Conservation (phyloP, 2,113 vertebrate species). For the Malurus melanocephalus region DNA sequence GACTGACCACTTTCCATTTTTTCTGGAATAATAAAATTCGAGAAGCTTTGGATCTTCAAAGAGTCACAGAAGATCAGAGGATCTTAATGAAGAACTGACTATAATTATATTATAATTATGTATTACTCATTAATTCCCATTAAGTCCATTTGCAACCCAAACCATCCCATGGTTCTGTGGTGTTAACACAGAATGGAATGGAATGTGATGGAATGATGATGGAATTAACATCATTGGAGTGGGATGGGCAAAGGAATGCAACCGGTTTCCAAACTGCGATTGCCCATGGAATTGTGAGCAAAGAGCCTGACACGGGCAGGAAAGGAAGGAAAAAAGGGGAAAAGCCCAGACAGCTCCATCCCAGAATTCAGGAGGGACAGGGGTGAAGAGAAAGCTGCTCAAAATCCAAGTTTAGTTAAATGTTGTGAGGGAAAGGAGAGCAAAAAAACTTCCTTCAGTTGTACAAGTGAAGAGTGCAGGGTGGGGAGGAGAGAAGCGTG, state of each 20-base stretch:
- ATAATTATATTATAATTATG: not conserved
- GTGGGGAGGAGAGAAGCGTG: not conserved
- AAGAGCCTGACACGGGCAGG: not conserved
- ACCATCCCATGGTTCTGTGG: not conserved
- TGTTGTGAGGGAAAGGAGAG: not conserved
- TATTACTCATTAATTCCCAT: not conserved
- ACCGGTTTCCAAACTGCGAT: no score
- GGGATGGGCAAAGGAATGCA: not conserved
- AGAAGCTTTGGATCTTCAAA: not conserved
- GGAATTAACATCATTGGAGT: not conserved
- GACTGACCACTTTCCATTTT: not conserved
- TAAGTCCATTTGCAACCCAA: not conserved
- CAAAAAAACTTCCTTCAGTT: not conserved
- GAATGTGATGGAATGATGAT: no score
- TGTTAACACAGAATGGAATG: no score
- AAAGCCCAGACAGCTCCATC: not conserved
- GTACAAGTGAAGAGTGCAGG: not conserved
- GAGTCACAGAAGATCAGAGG: not conserved
- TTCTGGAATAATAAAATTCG: not conserved
- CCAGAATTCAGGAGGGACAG: not conserved
- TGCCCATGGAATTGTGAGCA: not conserved
- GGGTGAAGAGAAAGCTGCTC: not conserved
- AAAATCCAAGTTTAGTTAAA: not conserved
- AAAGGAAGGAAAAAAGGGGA: not conserved
- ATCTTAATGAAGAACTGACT: not conserved